Evolutionary conservation across 2,888 invertebrate species (phyloP), one percentile per base, ranked within the genome.

Genomic region (Harmothoe impar): DNA sequence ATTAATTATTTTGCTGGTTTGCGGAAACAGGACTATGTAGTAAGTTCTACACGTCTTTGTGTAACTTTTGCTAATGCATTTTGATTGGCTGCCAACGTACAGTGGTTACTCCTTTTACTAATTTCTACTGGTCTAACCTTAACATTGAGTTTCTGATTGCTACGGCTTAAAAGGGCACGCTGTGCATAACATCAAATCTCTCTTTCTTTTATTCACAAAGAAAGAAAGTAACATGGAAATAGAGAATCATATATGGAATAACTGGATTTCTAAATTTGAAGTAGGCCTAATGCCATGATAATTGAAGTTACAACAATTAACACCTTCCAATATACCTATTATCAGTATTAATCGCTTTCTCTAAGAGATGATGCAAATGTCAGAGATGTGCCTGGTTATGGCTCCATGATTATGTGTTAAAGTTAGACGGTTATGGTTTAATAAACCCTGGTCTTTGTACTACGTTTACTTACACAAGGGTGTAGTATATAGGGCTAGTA

Each of bases 11-110:
- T 89, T 89, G 68, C 54, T 89, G 62, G 89, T 89, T 56, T 89
- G 62, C 68, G 20, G 62, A 90, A 78, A 90, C 90, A 90, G 90
- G 90, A 90, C 84, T 90, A 81, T 90, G 90, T 90, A 81, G 90
- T 90, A 90, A 90, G 90, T 90, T 56, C n/a, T 25, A 54, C 25
- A 86, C 56, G 33, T 51, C 84, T 72, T 72, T 15, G 72, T 25
- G 72, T 43, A 33, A 35, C 43, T 81, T 81, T 81, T 81, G 81
- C 81, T 81, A n/a, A 81, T 81, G 81, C 43, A 43, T 81, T 81
- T 35, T 33, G 81, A 43, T 35, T 81, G 81, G 43, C 43, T 81
- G 81, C 5, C 81, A 81, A 81, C n/a, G 43, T 81, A 23, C 43
- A 35, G 81, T 81, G 81, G 81, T 81, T 81, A 81, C 43, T 81